Percentiles rank a stretch among this genome's conserved stretches.
These are phyloP conservation scores for Microctonus hyperodae DNA, from an alignment of 2,888 invertebrate species.

Conservation along the genomic window DNA sequence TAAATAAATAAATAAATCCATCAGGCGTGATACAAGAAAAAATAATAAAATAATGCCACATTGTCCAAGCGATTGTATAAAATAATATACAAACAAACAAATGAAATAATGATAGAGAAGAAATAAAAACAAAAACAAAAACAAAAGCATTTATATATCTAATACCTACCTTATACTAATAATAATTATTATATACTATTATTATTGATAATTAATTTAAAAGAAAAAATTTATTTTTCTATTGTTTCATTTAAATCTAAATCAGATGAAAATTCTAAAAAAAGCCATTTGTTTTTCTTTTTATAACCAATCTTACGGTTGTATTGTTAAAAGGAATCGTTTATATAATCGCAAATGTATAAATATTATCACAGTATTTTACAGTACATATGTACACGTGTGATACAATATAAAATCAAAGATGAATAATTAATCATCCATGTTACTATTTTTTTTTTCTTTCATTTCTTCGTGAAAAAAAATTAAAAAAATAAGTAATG, in stretches of 20 bases:
- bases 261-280: neutral
- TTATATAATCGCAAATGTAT: constrained; percentile 46
- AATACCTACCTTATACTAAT: constrained; percentile 18
- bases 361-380: constrained; percentile 63
- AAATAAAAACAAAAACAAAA: neutral
- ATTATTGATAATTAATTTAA: constrained; percentile 20
- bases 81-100: neutral
- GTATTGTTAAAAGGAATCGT: constrained; percentile 40
- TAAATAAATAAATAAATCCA: neutral
- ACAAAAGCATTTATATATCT: neutral
- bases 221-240: neutral
- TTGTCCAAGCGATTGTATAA: neutral
- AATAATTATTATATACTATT: constrained; percentile 9
- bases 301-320: constrained; percentile 34
- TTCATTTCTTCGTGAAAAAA: constrained; percentile 19
- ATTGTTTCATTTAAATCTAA: constrained; percentile 30
- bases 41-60: neutral
- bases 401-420: constrained; percentile 45
- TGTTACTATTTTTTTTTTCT: constrained; percentile 28
- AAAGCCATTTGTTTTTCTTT: too few relatives aligned
- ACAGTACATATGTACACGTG: constrained; percentile 60
- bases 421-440: constrained; percentile 20
- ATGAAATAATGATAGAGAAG: neutral
- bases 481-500: constrained; percentile 18
- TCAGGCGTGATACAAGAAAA: neutral